phyloP scores from a whole-genome alignment of 53 echinoderm and acorn worm genomes.

The Holothuria scabra region DNA sequence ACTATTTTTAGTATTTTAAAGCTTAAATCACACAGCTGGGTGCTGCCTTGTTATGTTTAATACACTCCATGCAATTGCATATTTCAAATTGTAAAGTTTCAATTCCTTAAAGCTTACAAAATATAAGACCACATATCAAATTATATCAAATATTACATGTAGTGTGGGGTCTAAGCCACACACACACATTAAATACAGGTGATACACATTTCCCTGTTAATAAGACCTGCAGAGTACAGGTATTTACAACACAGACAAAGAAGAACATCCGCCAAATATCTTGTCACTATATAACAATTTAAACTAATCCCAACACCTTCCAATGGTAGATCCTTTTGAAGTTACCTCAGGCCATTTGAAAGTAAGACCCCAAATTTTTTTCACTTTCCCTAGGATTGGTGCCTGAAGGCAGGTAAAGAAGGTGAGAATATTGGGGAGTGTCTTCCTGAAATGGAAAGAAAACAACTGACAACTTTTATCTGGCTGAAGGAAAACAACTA shows the following conservation, averaged over 20 bases:
- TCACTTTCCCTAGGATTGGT: slow-evolving; percentile 28
- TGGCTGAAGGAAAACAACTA: slow-evolving; percentile 46
- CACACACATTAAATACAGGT: neutral
- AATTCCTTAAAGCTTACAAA: no score
- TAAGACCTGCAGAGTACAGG: slow-evolving; percentile 40
- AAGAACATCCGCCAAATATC: slow-evolving; percentile 6
- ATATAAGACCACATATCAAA: no score
- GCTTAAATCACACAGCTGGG: no score
- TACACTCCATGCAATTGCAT: no score
- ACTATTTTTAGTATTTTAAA: no score
- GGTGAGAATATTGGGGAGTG: slow-evolving; percentile 36
- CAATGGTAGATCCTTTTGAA: slow-evolving; percentile 19
- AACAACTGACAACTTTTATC: slow-evolving; percentile 52
- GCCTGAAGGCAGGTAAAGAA: slow-evolving; percentile 32
- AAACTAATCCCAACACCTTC: slow-evolving; percentile 46
- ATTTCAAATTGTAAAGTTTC: no score
- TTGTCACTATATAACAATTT: slow-evolving; percentile 46
- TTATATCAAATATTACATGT: no score
- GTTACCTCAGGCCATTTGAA: slow-evolving; percentile 43
- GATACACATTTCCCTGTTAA: neutral
- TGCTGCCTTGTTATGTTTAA: no score
- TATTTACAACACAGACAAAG: slow-evolving; percentile 33
- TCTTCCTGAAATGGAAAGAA: slow-evolving; percentile 51
- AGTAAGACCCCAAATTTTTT: slow-evolving; percentile 37
- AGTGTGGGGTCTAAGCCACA: no score